Conservation (phyloP, 2,113 vertebrate species). For the Jacana jacana region DNA sequence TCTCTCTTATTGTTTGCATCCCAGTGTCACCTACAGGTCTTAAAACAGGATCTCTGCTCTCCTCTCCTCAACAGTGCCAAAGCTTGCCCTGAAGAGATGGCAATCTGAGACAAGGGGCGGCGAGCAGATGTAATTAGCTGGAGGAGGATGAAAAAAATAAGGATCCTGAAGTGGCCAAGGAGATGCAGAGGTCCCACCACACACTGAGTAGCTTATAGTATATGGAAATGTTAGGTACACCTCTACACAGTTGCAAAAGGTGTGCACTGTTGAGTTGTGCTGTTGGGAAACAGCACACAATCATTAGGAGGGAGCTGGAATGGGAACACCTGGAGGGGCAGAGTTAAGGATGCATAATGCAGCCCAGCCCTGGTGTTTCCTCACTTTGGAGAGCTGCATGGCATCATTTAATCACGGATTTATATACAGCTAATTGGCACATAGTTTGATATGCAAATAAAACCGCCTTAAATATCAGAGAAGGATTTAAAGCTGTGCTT, state of each 20-base stretch:
- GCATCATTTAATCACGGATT: background rate
- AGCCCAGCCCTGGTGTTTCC: conserved; percentile 12
- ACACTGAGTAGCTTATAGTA: background rate
- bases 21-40: background rate
- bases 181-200: background rate
- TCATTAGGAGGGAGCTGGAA: background rate
- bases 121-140: background rate
- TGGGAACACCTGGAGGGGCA: conserved; percentile 35
- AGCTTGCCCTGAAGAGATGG: background rate
- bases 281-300: background rate
- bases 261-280: background rate
- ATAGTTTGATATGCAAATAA: conserved; percentile 46
- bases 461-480: background rate
- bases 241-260: background rate
- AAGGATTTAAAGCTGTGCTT: background rate
- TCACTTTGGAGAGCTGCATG: background rate
- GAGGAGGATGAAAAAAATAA: background rate
- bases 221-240: background rate
- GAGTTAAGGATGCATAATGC: conserved; percentile 15
- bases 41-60: background rate
- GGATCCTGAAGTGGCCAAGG: background rate
- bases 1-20: background rate
- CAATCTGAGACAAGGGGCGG: background rate
- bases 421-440: conserved; percentile 15
- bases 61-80: background rate